Evolutionary conservation across 2,113 vertebrate genomes (phyloP), one percentile per base, ranked within the genome.

Genomic region (Vanacampus margaritifer): DNA sequence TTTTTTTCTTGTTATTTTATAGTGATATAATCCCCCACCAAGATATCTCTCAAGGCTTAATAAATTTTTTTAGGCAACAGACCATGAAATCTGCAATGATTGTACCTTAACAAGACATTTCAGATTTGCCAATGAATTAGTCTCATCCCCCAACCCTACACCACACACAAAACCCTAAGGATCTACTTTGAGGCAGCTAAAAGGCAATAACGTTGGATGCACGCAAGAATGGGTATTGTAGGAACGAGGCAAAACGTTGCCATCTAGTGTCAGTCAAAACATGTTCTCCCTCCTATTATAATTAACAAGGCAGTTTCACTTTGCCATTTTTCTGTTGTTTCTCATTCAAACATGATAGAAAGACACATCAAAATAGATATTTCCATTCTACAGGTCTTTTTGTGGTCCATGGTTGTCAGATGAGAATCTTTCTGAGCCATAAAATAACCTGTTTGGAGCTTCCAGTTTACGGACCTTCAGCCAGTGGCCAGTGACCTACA

Each of bases 181-280:
- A 67, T 80, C 78, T 76, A 81, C 78, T 86, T 80, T 90, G 74
- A 79, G 80, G 78, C 79, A 79, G 79, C 73, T 65, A 81, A 58
- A 67, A 85, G 78, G 79, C 78, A 87, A 76, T 78, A 85, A 79
- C 1, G 54, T 24, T 21, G n/a, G n/a, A n/a, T 11, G n/a, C 48
- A 51, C 60, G 48, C 64, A 68, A 61, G 51, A 70, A 50, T 19
- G 24, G 61, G 37, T 8, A 51, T 51, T 0, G 63, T 51, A 43
- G 67, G 65, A 61, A 46, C 65, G 24, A 75, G 90, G 92, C 85
- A 86, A 90, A 92, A 93, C 67, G 89, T 89, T 92, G 92, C 92
- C 92, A 91, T 89, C 92, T 93, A 93, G 91, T 91, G 92, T 91
- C 80, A 82, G 86, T 83, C 66, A 71, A 63, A 87, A 60, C 57